A percentile compares a stretch with the other conserved stretches of the same genome.
phyloP scores from a whole-genome alignment of 2,797 vertebrate genomes.

The Xiphophorus birchmanni region DNA sequence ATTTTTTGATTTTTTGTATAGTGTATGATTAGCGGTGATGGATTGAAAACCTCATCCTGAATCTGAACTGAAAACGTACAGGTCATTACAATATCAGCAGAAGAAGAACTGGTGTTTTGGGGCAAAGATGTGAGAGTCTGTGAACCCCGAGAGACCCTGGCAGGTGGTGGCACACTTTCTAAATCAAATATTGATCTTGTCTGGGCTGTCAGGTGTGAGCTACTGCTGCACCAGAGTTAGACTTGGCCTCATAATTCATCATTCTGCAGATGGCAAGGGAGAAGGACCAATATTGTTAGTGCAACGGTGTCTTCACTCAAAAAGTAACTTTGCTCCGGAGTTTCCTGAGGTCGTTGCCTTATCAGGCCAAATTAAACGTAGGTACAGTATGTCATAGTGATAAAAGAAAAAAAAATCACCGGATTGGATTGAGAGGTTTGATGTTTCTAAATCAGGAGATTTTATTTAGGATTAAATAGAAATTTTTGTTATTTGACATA shows the following conservation, averaged over 20 bases:
- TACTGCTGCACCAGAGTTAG: slow-evolving; percentile 46
- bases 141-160: slow-evolving; percentile 11
- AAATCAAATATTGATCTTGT: slow-evolving; percentile 69
- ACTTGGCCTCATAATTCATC: slow-evolving; percentile 51
- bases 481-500: neutral
- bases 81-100: slow-evolving; percentile 28
- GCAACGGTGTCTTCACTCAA: slow-evolving; percentile 1
- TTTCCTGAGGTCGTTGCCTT: neutral
- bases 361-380: neutral
- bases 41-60: slow-evolving; percentile 41
- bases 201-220: slow-evolving; percentile 55
- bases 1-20: neutral
- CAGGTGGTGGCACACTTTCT: slow-evolving; percentile 46
- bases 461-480: neutral
- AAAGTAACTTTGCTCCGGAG: neutral
- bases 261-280: slow-evolving; percentile 20
- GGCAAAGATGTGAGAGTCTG: slow-evolving; percentile 11
- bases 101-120: neutral
- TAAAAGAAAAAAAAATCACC: neutral
- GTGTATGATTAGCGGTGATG: slow-evolving; percentile 35
- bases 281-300: slow-evolving; percentile 12
- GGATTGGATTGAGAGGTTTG: neutral
- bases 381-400: neutral
- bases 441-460: neutral
- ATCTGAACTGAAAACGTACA: slow-evolving; percentile 18